Conservation (phyloP, 2,113 vertebrate genomes). For the Leptosomus discolor region DNA sequence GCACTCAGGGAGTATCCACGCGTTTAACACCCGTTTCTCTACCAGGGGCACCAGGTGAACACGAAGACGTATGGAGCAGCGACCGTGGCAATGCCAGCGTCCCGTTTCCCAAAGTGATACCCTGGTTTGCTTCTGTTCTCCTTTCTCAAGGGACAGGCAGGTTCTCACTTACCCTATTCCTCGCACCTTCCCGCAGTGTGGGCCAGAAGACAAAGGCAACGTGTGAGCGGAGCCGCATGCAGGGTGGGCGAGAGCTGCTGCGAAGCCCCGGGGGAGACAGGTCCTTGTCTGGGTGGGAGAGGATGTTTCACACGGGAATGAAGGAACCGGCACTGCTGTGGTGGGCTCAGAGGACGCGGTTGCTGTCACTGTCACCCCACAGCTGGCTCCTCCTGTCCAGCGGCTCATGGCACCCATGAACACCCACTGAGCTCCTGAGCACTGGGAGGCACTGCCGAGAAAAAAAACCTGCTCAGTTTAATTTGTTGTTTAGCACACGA, state of each 20-base stretch:
- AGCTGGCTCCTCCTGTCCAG: background rate
- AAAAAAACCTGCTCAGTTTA: rapidly evolving
- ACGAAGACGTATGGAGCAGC: rapidly evolving
- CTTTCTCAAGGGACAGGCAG: background rate
- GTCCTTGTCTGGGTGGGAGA: rapidly evolving
- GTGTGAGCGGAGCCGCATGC: rapidly evolving
- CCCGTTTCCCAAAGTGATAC: background rate
- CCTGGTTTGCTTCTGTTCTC: background rate
- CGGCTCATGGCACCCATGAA: background rate
- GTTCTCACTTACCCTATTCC: background rate
- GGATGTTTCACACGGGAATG: rapidly evolving
- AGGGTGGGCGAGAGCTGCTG: background rate
- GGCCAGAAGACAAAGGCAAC: rapidly evolving
- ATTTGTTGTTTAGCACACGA: background rate
- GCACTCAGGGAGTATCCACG: background rate
- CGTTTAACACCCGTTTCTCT: background rate
- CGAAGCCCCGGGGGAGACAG: rapidly evolving
- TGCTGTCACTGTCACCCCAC: rapidly evolving
- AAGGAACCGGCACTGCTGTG: rapidly evolving
- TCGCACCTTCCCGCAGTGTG: background rate
- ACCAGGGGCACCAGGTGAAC: background rate
- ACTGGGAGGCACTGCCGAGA: rapidly evolving
- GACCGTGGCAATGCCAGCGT: rapidly evolving
- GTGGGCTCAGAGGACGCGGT: background rate
- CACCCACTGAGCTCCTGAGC: rapidly evolving